These are phyloP conservation scores for Varanus komodoensis DNA, from an alignment of 2,113 vertebrate species.

Conservation along the genomic window DNA sequence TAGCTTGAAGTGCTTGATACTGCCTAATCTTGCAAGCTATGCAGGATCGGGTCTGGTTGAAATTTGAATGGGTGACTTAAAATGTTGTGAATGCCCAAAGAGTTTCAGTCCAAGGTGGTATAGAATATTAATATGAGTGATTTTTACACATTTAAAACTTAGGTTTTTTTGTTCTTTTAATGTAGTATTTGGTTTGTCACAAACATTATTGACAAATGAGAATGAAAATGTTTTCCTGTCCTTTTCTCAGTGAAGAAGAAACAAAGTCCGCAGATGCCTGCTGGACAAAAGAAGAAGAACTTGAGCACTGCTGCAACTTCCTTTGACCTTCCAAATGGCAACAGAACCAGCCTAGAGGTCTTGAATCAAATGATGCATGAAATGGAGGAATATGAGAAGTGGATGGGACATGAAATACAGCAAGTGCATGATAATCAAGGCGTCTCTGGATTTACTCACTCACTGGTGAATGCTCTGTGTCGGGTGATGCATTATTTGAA, in stretches of 20 bases:
- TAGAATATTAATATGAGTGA: not conserved
- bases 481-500: constrained; percentile 85
- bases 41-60: too few species aligned
- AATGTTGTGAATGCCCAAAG: too few species aligned
- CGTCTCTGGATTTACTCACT: constrained; percentile 89
- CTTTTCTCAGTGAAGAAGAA: constrained; percentile 73
- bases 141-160: not conserved
- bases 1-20: too few species aligned
- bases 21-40: too few species aligned
- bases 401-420: constrained; percentile 72
- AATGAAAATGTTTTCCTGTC: not conserved
- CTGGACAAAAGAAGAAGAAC: constrained; percentile 49
- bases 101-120: too few species aligned
- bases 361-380: constrained; percentile 87
- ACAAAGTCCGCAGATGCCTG: constrained; percentile 36
- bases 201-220: not conserved
- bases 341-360: constrained; percentile 81
- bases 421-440: constrained; percentile 70
- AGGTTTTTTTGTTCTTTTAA: not conserved
- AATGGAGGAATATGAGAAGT: constrained; percentile 81
- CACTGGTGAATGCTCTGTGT: constrained; percentile 85
- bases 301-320: constrained; percentile 62
- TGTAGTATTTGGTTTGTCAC: not conserved
- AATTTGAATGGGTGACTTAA: too few species aligned
- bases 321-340: constrained; percentile 65